A percentile compares a stretch with the other conserved stretches of the same genome.
Conservation (phyloP, 2,113 vertebrate genomes). For the Peromyscus polionotus region DNA sequence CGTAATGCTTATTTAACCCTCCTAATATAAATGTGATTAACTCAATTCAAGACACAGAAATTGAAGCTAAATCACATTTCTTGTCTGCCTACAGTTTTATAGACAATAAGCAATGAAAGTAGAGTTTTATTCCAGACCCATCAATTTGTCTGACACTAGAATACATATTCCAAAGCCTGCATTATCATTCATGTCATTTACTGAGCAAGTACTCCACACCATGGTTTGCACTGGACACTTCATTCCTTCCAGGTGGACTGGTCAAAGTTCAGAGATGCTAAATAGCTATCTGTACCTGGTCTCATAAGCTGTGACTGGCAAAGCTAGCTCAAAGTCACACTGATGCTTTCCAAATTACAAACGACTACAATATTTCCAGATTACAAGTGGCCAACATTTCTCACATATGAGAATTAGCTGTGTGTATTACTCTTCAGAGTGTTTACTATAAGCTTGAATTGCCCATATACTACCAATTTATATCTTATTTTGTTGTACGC, state of each 20-base stretch:
- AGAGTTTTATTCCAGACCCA: not conserved
- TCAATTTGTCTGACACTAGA: not conserved
- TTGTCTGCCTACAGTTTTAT: not conserved
- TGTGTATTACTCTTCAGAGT: not conserved
- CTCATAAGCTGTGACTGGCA: not conserved
- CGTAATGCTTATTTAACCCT: slow-evolving; percentile 24
- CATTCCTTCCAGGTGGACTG: not conserved
- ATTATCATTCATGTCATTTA: not conserved
- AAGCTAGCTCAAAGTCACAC: not conserved
- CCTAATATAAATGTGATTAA: not conserved
- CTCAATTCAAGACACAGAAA: not conserved
- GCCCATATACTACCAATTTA: not conserved
- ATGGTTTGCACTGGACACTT: not conserved
- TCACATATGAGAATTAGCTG: not conserved
- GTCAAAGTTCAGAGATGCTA: not conserved
- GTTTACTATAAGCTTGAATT: not conserved
- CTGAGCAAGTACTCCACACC: not conserved
- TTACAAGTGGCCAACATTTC: not conserved
- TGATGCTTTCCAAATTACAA: not conserved
- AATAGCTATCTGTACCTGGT: not conserved
- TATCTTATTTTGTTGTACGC: not conserved
- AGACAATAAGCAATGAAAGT: not conserved
- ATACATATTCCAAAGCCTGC: not conserved
- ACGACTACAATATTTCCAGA: not conserved
- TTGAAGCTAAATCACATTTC: not conserved